Base-by-base conservation (phyloP, 2,113 vertebrate species). In the Opisthocomus hoazin region DNA sequence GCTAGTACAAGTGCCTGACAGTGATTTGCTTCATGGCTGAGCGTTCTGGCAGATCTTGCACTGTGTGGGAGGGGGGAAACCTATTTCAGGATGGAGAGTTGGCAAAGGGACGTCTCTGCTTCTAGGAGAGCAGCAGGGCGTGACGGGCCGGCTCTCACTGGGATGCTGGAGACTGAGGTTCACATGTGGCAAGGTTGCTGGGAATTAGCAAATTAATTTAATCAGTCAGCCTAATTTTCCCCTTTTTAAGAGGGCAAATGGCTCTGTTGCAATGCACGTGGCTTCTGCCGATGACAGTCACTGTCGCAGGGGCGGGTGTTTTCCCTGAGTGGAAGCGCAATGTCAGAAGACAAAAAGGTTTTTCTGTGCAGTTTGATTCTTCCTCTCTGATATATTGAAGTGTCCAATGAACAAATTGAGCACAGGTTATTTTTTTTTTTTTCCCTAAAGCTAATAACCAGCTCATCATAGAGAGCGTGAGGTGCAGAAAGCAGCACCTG, bases 181-280 rank as follows among this genome's bases (percentile, higher is more conserved):
- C 56, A 36, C 8, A 4, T 36, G 53, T 29, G 5, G 2, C 48
- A 17, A 13, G 34, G 36, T 13, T 64, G 6, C 56, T 75, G 34
- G 10, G 36, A 36, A 27, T 18, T 16, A 18, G 21, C 36, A 76
- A 51, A 73, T 53, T 27, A 10, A 61, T 63, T 48, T 34, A 6
- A 39, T 21, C 56, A 60, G n/a, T 21, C 56, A 60, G n/a, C 43
- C 26, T 84, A 16, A 9, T 3, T 60, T 87, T 82, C 34, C 15
- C 20, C 48, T 60, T 71, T 24, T 6, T 20, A 9, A n/a, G 46
- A n/a, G 51, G 73, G 27, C 45, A 70, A 41, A 14, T 10, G 51
- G 6, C 75, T 60, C 56, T 1, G 1, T 1, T 70, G 90, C 12
- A n/a, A 10, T 2, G 16, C 2, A 0, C 37, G 0, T 12, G 58